Conservation (phyloP, 2,888 invertebrate genomes). For the Dione vanillae region DNA sequence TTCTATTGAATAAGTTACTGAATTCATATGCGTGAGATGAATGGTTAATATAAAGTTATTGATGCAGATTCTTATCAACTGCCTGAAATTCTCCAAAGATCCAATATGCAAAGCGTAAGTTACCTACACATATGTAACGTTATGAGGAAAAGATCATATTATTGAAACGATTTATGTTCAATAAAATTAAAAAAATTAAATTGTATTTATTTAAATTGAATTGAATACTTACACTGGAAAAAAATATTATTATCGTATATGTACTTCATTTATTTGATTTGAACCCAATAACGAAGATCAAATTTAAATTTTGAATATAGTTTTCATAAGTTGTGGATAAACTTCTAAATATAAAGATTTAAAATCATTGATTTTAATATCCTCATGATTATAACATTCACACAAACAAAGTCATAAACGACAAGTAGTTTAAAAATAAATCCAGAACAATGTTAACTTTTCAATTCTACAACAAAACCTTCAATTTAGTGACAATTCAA, state of each 20-base stretch:
- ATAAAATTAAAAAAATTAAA: too few relatives aligned
- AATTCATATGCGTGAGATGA: conserved; percentile 5
- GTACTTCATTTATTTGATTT: too few relatives aligned
- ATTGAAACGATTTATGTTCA: background rate
- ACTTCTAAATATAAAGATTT: too few relatives aligned
- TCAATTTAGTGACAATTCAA: background rate
- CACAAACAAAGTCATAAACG: background rate
- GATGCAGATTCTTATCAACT: conserved; percentile 3
- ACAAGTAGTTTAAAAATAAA: background rate
- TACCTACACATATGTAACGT: background rate
- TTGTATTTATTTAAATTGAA: too few relatives aligned
- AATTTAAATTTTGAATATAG: too few relatives aligned
- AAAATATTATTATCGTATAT: too few relatives aligned
- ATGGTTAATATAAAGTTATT: background rate
- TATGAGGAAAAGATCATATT: background rate
- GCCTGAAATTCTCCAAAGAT: background rate
- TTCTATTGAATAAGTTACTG: conserved; percentile 11
- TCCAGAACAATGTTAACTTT: background rate
- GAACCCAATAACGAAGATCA: too few relatives aligned
- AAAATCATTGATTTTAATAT: too few relatives aligned
- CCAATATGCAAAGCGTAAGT: background rate
- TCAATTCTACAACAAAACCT: too few relatives aligned
- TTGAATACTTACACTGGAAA: too few relatives aligned
- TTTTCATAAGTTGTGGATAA: too few relatives aligned
- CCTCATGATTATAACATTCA: background rate